phyloP scores from a whole-genome alignment of 1,140 invertebrate species.

The Dendrolimus punctatus region DNA sequence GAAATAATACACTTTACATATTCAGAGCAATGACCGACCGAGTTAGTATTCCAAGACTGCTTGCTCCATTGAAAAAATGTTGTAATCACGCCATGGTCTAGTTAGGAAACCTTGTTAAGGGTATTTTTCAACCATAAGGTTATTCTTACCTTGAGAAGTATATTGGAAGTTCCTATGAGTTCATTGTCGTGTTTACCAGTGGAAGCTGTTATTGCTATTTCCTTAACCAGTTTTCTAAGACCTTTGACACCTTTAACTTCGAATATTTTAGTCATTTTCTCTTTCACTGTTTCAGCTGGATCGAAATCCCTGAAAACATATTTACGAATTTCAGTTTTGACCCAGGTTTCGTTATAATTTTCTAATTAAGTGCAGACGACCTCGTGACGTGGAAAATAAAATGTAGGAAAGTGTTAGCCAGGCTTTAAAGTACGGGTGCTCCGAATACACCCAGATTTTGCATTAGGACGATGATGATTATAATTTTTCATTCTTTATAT shows the following conservation, averaged over 20 bases:
- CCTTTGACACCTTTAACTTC: slow-evolving; percentile 89
- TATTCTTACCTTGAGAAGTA: slow-evolving; percentile 83
- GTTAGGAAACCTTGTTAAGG: not conserved
- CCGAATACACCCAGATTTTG: too few species aligned
- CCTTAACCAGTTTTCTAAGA: slow-evolving; percentile 90
- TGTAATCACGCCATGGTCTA: too few species aligned
- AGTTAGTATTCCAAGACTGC: too few species aligned
- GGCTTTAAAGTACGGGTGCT: too few species aligned
- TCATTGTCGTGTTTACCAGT: slow-evolving; percentile 96
- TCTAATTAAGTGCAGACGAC: not conserved
- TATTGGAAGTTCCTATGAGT: slow-evolving; percentile 90
- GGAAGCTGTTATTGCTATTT: slow-evolving; percentile 95
- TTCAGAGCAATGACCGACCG: too few species aligned
- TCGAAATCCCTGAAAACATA: slow-evolving; percentile 84
- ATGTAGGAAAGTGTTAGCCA: too few species aligned
- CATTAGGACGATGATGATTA: too few species aligned
- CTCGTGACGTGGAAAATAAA: too few species aligned
- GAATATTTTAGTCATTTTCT: slow-evolving; percentile 89
- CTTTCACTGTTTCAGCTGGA: slow-evolving; percentile 89
- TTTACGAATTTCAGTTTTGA: not conserved
- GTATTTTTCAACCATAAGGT: slow-evolving; percentile 1
- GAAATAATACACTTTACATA: too few species aligned
- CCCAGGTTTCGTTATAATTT: not conserved
- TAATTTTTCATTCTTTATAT: too few species aligned
- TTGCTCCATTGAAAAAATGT: too few species aligned